phyloP scores from a whole-genome alignment of 2,888 invertebrate genomes.

The Drosophila lacicola region DNA sequence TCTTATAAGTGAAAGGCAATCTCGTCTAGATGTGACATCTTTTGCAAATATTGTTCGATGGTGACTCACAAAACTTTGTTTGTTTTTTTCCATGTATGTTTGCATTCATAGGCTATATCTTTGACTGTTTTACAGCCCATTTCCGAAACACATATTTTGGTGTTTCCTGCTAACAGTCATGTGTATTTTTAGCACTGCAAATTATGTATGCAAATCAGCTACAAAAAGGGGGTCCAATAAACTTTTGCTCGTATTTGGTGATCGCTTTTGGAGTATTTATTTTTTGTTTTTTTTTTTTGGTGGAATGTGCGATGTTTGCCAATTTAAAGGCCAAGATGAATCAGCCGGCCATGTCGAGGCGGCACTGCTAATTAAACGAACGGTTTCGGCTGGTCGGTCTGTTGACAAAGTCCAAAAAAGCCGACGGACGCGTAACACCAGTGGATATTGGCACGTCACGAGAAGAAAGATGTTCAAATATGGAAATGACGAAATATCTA shows the following conservation, averaged over 20 bases:
- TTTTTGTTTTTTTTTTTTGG: conserved; percentile 41
- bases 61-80: conserved; percentile 27
- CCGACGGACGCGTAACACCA: conserved; percentile 53
- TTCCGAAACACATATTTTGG: conserved; percentile 40
- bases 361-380: conserved; percentile 40
- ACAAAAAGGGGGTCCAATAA: conserved; percentile 48
- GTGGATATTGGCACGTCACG: conserved; percentile 35
- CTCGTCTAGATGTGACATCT: background rate
- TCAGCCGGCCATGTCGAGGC: conserved; percentile 46
- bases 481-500: conserved; percentile 55
- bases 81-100: conserved; percentile 16
- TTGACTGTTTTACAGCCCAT: conserved; percentile 33
- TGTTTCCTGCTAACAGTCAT: conserved; percentile 47
- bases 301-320: conserved; percentile 71
- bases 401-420: conserved; percentile 58
- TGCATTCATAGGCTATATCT: conserved; percentile 20
- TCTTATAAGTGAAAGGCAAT: background rate
- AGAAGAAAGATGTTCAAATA: conserved; percentile 46
- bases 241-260: conserved; percentile 64
- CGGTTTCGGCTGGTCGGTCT: conserved; percentile 10
- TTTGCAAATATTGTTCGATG: background rate
- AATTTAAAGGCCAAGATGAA: conserved; percentile 59
- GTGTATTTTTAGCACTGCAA: conserved; percentile 40
- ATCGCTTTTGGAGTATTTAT: conserved; percentile 42
- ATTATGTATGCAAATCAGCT: conserved; percentile 48